These are phyloP conservation scores for Iphiclides podalirius DNA, from an alignment of 2,888 invertebrate genomes.

Conservation along the genomic window DNA sequence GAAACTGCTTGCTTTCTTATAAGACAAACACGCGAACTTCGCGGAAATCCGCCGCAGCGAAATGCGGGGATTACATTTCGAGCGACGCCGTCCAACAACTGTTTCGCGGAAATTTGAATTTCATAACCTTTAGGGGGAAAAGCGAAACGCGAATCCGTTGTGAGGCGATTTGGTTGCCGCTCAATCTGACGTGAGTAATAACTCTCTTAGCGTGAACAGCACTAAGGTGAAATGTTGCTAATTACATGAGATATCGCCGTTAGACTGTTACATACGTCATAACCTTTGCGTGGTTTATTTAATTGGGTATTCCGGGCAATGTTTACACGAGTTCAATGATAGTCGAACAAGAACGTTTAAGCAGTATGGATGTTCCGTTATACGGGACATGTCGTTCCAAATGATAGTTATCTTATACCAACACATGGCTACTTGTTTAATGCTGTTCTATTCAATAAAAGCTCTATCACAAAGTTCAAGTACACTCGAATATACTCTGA, in stretches of 20 bases:
- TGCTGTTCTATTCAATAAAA: no score
- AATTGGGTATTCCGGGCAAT: neutral
- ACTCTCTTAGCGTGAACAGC: conserved; percentile 18
- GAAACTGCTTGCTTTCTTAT: conserved; percentile 60
- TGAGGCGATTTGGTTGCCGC: conserved; percentile 30
- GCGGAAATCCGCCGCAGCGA: conserved; percentile 58
- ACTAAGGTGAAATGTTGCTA: conserved; percentile 34
- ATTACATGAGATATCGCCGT: conserved; percentile 22
- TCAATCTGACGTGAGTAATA: conserved; percentile 36
- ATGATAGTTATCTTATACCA: no score
- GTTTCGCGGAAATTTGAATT: conserved; percentile 51
- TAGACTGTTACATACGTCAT: neutral
- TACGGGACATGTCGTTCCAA: no score
- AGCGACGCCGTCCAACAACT: conserved; percentile 45
- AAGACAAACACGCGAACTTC: conserved; percentile 69
- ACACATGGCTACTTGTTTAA: no score
- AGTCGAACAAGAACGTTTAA: neutral
- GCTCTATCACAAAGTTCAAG: no score
- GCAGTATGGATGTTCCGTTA: neutral
- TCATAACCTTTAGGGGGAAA: conserved; percentile 39
- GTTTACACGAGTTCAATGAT: neutral
- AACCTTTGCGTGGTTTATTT: neutral
- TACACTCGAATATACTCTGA: no score
- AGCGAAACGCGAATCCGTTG: conserved; percentile 36
- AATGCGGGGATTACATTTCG: conserved; percentile 56